Evolutionary conservation across 2,797 vertebrate species (phyloP).

Genomic region (Oreortyx pictus): DNA sequence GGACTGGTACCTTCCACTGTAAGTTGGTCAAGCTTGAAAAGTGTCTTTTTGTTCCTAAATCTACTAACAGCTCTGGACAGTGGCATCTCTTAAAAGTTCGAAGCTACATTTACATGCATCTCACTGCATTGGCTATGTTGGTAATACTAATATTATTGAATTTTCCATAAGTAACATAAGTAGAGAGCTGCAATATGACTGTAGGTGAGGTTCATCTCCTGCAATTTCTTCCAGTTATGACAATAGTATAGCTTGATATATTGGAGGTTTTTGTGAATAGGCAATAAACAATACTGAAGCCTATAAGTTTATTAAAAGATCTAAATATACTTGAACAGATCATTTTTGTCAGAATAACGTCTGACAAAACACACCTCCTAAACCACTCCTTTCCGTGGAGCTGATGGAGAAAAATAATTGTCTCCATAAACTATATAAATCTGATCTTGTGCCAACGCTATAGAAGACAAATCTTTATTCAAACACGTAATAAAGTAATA

Average conservation of each 20-base stretch:
- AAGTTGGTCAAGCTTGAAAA: background rate
- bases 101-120: background rate
- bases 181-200: background rate
- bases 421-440: constrained; percentile 76
- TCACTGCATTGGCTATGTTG: background rate
- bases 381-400: constrained; percentile 48
- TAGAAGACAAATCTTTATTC: constrained; percentile 78
- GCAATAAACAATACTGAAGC: constrained; percentile 19
- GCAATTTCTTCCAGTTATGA: constrained; percentile 15
- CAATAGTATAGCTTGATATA: constrained; percentile 60
- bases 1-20: background rate
- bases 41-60: background rate
- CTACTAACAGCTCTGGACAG: background rate
- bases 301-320: constrained; percentile 60
- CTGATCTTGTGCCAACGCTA: constrained; percentile 71
- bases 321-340: constrained; percentile 55
- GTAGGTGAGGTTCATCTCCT: constrained; percentile 15
- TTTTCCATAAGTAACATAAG: background rate
- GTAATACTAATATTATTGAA: background rate
- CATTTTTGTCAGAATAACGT: constrained; percentile 46
- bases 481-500: constrained; percentile 76
- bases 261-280: constrained; percentile 67
- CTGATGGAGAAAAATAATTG: constrained; percentile 71
- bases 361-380: constrained; percentile 43
- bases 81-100: background rate